A percentile compares a stretch with the other conserved stretches of the same genome.
phyloP scores from a whole-genome alignment of 2,113 vertebrate species.

The Dipodomys merriami region DNA sequence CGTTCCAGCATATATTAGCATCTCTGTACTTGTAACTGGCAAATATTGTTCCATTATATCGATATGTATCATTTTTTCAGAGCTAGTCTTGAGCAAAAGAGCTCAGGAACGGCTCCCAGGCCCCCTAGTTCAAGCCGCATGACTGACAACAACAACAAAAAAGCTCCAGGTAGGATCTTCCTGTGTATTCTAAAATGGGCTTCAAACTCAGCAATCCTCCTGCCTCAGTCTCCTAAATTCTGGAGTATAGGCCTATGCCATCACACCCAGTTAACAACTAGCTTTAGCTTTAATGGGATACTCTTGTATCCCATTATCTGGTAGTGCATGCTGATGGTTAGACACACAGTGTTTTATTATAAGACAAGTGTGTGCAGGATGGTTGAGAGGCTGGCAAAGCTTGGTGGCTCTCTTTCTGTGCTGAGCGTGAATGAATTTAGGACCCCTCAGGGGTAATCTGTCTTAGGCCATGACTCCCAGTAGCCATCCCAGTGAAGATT shows the following conservation, averaged over 20 bases:
- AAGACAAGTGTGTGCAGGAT: neutral
- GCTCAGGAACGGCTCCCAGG: too few species aligned
- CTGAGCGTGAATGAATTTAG: neutral
- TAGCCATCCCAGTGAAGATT: neutral
- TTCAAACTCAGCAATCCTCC: too few species aligned
- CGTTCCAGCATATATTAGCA: neutral
- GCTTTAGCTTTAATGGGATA: neutral
- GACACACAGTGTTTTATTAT: neutral
- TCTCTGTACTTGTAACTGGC: slow-evolving; percentile 36
- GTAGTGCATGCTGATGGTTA: neutral
- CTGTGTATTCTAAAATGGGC: neutral
- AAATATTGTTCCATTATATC: neutral
- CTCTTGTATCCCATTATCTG: neutral
- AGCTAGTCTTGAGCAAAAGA: neutral
- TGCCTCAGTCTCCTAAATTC: neutral
- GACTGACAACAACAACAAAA: too few species aligned
- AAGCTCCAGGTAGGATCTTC: neutral
- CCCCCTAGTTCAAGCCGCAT: too few species aligned
- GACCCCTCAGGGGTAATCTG: neutral
- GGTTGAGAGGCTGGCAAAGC: neutral
- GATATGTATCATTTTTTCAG: neutral
- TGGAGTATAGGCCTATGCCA: too few species aligned
- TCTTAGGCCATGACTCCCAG: neutral
- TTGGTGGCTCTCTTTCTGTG: neutral
- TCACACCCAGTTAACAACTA: neutral